Evolutionary conservation across 2,113 vertebrate species (phyloP).

Genomic region (Carettochelys insculpta): DNA sequence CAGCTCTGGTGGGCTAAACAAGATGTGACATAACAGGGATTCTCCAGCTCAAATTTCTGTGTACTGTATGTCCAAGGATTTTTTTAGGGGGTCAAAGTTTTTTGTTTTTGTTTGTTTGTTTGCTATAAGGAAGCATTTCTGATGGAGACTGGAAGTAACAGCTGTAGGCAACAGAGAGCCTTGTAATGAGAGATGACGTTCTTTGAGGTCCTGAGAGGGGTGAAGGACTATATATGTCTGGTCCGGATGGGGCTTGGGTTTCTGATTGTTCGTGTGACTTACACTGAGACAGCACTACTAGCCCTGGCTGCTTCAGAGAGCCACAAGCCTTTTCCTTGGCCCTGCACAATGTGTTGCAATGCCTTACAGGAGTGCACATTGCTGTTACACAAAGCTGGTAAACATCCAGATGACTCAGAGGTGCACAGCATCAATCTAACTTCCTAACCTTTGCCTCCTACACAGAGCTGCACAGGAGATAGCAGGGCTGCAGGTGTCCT

Average conservation of each 20-base stretch:
- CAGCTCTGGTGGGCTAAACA: not conserved
- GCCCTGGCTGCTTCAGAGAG: not conserved
- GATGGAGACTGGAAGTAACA: not conserved
- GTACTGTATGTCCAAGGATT: rapidly evolving
- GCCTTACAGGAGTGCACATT: not conserved
- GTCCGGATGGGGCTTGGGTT: not conserved
- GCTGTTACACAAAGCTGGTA: not conserved
- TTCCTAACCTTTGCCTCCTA: not conserved
- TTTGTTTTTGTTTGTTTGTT: too few species aligned
- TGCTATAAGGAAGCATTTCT: not conserved
- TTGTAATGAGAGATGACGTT: not conserved
- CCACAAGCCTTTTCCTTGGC: not conserved
- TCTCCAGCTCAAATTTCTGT: not conserved
- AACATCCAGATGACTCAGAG: not conserved
- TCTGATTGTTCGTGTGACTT: not conserved
- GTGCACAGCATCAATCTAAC: not conserved
- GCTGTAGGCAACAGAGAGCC: not conserved
- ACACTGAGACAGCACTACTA: not conserved
- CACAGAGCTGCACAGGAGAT: not conserved
- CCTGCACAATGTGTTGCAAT: not conserved
- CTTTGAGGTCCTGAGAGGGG: not conserved
- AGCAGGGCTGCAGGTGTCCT: not conserved
- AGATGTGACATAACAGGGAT: not conserved
- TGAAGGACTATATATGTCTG: not conserved
- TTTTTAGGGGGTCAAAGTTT: not conserved